Base-by-base conservation (phyloP, 1,140 invertebrate species). In the Aphaenogaster floridana region DNA sequence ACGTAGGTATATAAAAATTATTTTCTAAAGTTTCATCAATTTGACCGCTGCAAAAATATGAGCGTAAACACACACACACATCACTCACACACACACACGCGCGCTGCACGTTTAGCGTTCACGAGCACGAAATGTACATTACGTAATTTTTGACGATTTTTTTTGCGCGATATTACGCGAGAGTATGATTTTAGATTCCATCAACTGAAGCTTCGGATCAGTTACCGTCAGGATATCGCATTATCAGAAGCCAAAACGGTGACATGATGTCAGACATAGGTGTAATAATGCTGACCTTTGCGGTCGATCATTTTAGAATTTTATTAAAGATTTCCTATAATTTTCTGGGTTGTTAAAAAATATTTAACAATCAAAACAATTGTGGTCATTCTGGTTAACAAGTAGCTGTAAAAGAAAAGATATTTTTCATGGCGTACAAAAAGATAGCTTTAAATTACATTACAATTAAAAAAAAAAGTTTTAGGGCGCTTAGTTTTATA, bases 21-120 rank as follows among this genome's bases (percentile, higher is more conserved):
- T 61, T 50, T 45, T 48, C 17, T 68, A 50, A 72, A 83, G 21
- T 83, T 17, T 61, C 15, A 39, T 50, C 13, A 36, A 39, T 21
- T 69, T 69, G 21, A 8, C 13, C 17, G 42, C 34, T 63, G n/a
- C 28, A 84, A 74, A 84, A 84, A 28, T 83, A 61, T 76, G 48
- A 84, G 28, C 54, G 7, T 74, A 84, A 76, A 61, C 63, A 57
- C 21, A 7, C 28, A 34, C 6, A 17, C 28, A 21, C 50, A 17
- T 4, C 28, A 28, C 28, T 28, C 28, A 28, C 28, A 28, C 28
- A 28, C 36, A 9, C 13, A 36, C 3, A 2, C 21, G 45, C 45
- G 5, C 68, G 15, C 17, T 36, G 39, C 11, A 57, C 7, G n/a
- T 72, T 79, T 50, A 34, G 3, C 45, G 21, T 69, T 50, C 11